phyloP scores from a whole-genome alignment of 2,888 invertebrate species.

The Pammene aurita region DNA sequence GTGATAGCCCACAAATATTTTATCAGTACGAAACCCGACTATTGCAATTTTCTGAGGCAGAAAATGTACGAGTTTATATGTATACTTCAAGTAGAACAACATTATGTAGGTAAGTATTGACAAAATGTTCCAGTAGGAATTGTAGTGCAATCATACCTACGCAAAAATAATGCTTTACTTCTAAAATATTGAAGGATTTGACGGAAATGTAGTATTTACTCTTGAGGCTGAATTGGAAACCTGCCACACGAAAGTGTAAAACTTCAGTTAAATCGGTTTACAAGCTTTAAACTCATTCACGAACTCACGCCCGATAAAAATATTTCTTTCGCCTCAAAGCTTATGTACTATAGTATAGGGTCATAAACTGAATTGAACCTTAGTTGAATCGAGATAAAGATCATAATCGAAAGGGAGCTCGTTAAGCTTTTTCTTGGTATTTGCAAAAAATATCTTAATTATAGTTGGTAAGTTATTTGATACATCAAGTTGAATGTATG shows the following conservation, averaged over 20 bases:
- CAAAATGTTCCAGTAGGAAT: too few species aligned
- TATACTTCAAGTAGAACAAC: too few species aligned
- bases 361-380: background rate
- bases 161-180: too few species aligned
- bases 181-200: background rate
- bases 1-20: slow-evolving; percentile 7
- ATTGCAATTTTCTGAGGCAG: background rate
- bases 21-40: background rate
- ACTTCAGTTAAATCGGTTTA: slow-evolving; percentile 33
- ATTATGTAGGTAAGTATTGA: too few species aligned
- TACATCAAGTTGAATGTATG: too few species aligned
- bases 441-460: too few species aligned
- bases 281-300: slow-evolving; percentile 39
- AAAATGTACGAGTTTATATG: background rate
- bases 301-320: slow-evolving; percentile 35
- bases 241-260: slow-evolving; percentile 28
- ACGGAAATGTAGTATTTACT: background rate
- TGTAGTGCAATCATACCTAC: too few species aligned
- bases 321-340: slow-evolving; percentile 26
- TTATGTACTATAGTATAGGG: slow-evolving; percentile 5
- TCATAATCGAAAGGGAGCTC: background rate
- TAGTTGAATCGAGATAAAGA: background rate
- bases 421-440: background rate
- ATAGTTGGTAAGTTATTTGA: too few species aligned
- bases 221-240: slow-evolving; percentile 14